Evolutionary conservation across 37 sponge, comb jelly and placozoan genomes (phyloP).

Genomic region (Halichondria panicea): DNA sequence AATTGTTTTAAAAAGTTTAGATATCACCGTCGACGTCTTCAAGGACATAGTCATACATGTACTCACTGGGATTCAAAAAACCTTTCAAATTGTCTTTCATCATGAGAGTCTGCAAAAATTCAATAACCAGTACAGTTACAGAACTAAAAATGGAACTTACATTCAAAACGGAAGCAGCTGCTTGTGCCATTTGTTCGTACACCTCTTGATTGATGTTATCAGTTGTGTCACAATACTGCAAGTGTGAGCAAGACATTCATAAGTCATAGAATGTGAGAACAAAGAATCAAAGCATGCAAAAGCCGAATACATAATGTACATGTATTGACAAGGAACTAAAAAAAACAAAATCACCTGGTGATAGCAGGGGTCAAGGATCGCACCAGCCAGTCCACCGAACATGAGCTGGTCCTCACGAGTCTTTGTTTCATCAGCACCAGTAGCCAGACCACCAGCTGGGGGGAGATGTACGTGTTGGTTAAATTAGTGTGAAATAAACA

Average conservation of each 20-base stretch:
- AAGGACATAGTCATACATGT: too few relatives aligned
- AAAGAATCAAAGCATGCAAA: neutral
- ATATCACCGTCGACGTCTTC: too few relatives aligned
- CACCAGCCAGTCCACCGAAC: constrained; percentile 76
- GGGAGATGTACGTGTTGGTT: neutral
- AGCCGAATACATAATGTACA: neutral
- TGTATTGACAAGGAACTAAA: neutral
- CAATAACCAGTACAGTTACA: neutral
- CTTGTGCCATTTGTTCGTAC: constrained; percentile 57
- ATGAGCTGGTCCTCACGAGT: constrained; percentile 39
- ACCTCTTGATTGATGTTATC: constrained; percentile 61
- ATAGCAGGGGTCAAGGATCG: constrained; percentile 80
- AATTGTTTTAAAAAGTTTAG: too few relatives aligned
- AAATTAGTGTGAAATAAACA: neutral
- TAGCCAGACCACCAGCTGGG: constrained; percentile 77
- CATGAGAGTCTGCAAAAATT: constrained; percentile 42
- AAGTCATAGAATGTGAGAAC: neutral
- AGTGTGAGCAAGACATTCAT: neutral
- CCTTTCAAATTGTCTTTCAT: constrained; percentile 40
- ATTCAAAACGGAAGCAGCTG: constrained; percentile 68
- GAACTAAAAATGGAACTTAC: constrained; percentile 36
- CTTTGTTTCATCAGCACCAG: constrained; percentile 80
- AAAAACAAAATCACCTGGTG: constrained; percentile 45
- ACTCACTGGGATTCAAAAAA: constrained; percentile 38
- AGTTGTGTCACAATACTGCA: constrained; percentile 74